Base-by-base conservation (phyloP, 2,888 invertebrate species). In the Belgica antarctica region DNA sequence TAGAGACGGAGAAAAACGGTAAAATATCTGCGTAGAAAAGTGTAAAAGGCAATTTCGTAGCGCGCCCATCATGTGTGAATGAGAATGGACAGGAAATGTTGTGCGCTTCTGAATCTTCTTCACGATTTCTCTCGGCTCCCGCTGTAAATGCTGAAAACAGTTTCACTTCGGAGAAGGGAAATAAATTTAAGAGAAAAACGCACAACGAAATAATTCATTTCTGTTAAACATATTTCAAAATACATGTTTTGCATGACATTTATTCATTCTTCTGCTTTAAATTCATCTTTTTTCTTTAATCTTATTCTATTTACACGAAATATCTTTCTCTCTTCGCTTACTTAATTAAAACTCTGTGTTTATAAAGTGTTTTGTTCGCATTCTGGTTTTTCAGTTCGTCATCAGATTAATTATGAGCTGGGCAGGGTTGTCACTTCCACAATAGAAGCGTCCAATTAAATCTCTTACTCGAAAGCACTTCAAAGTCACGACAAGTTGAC, bases 161-260 rank as follows among this genome's bases (percentile, higher is more conserved):
- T 22, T 3, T 8, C 3, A 52, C 24, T 15, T 3, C 52, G 24
- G n/a, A 57, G 31, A 68, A 28, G 27, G 17, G 47, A 34, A 59
- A 68, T 57, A 46, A 66, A 66, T 52, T 52, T 28, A 68, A 19
- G n/a, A n/a, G n/a, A n/a, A n/a, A n/a, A 66, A 47, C 47, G 41
- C 63, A 47, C n/a, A n/a, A n/a, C n/a, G 17, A 52, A 68, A 68
- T 68, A 68, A 68, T 68, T 68, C 68, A 68, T 68, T 68, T 68
- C 46, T 68, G 27, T 68, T 68, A 68, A 36, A 68, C 57, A 68
- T 68, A 68, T 68, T 68, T 68, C 68, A 68, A 68, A 68, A 68
- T 68, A 68, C 47, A 68, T 68, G 68, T 68, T 68, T 68, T 68
- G 68, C 68, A 68, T 68, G 68, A 68, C 68, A 68, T 68, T 68